Evolutionary conservation across 2,113 vertebrate genomes (phyloP).

Genomic region (Phylloscopus trochilus): DNA sequence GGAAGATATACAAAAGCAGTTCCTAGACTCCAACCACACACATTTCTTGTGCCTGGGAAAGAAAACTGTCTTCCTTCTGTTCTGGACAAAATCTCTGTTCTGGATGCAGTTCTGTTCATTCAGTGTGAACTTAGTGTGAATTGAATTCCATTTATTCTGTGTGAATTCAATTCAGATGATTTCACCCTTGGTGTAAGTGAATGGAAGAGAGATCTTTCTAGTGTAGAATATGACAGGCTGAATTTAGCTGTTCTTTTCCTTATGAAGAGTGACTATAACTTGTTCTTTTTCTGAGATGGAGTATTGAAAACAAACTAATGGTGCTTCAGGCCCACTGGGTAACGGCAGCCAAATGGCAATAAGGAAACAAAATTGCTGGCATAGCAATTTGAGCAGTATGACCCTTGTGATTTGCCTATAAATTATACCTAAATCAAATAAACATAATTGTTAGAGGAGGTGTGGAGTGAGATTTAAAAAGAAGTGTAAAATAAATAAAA

Average conservation of each 20-base stretch:
- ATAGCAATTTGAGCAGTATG: background rate
- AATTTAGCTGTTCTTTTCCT: background rate
- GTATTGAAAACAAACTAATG: background rate
- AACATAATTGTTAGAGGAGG: background rate
- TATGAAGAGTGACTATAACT: background rate
- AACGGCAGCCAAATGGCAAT: background rate
- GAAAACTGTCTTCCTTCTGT: background rate
- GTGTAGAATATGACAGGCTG: background rate
- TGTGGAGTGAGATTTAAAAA: background rate
- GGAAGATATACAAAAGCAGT: background rate
- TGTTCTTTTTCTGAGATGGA: background rate
- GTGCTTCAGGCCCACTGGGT: background rate
- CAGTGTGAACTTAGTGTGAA: background rate
- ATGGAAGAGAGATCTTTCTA: background rate
- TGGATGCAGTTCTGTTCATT: background rate
- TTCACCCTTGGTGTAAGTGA: background rate
- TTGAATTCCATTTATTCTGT: background rate
- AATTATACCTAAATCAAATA: background rate
- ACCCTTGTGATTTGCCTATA: background rate
- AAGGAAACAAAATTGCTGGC: background rate
- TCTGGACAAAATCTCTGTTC: background rate
- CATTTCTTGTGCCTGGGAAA: background rate
- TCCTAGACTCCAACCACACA: background rate
- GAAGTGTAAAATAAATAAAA: background rate
- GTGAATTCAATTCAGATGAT: background rate